Evolutionary conservation across 2,113 vertebrate species (phyloP).

Genomic region (Takifugu bimaculatus): DNA sequence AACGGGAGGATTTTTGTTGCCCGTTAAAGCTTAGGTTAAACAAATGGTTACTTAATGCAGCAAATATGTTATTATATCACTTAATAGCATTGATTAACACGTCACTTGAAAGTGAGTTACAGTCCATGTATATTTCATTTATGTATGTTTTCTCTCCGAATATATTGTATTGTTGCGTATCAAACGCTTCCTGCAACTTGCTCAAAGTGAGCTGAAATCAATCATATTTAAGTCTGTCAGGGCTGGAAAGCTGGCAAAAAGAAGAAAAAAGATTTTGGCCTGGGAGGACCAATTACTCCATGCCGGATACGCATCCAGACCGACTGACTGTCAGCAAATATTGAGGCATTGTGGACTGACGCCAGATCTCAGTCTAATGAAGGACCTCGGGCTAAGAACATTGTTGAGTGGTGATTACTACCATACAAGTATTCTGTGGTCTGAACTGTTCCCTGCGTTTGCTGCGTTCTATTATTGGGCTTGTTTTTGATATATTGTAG

Average conservation of each 20-base stretch:
- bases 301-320: slow-evolving; percentile 14
- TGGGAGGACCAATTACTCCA: slow-evolving; percentile 37
- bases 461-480: not conserved
- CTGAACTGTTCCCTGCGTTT: slow-evolving; percentile 1
- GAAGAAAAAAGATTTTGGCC: slow-evolving; percentile 19
- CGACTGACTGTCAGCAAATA: slow-evolving; percentile 36
- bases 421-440: slow-evolving; percentile 9
- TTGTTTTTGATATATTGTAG: slow-evolving; percentile 2
- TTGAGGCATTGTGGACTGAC: slow-evolving; percentile 25
- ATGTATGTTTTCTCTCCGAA: not conserved
- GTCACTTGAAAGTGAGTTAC: too few relatives aligned
- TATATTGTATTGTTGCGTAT: not conserved
- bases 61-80: not conserved
- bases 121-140: not conserved
- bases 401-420: slow-evolving; percentile 23
- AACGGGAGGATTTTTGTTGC: not conserved
- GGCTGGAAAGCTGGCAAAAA: slow-evolving; percentile 1
- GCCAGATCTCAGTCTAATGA: slow-evolving; percentile 37
- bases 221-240: slow-evolving; percentile 17
- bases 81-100: too few relatives aligned
- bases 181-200: not conserved
- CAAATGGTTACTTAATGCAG: not conserved
- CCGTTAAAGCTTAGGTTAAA: not conserved
- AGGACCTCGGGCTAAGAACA: slow-evolving; percentile 11
- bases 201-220: slow-evolving; percentile 13